Evolutionary conservation across 1,140 invertebrate species (phyloP).

Genomic region (Maniola jurtina): DNA sequence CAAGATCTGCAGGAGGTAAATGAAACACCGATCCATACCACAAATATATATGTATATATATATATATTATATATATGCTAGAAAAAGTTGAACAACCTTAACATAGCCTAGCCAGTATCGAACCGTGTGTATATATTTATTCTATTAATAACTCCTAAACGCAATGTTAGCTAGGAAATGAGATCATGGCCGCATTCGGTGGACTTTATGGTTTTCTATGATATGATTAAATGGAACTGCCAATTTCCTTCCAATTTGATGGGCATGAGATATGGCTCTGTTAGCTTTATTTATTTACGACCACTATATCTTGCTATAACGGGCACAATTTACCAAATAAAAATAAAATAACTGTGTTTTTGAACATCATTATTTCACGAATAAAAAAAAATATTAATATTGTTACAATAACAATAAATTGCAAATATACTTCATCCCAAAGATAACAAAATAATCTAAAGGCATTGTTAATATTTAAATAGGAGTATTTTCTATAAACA

Average conservation of each 20-base stretch:
- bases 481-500: too few species aligned
- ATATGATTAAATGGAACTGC: constrained; percentile 7
- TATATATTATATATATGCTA: too few species aligned
- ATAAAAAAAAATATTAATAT: too few species aligned
- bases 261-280: background rate
- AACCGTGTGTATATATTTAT: constrained; percentile 22
- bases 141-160: constrained; percentile 22
- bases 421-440: too few species aligned
- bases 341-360: background rate
- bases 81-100: constrained; percentile 6
- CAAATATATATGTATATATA: too few species aligned
- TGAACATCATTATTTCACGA: too few species aligned
- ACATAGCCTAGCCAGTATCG: constrained; percentile 18
- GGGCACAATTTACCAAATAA: background rate
- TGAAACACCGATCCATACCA: too few species aligned
- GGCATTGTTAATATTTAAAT: too few species aligned
- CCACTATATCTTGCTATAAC: background rate
- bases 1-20: too few species aligned
- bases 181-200: constrained; percentile 44
- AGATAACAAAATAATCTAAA: too few species aligned
- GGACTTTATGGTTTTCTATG: constrained; percentile 35
- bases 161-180: constrained; percentile 33
- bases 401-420: too few species aligned
- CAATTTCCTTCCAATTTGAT: constrained; percentile 8
- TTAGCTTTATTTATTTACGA: background rate